Base-by-base conservation (phyloP, 2,797 vertebrate genomes). In the Malacoraja senta region DNA sequence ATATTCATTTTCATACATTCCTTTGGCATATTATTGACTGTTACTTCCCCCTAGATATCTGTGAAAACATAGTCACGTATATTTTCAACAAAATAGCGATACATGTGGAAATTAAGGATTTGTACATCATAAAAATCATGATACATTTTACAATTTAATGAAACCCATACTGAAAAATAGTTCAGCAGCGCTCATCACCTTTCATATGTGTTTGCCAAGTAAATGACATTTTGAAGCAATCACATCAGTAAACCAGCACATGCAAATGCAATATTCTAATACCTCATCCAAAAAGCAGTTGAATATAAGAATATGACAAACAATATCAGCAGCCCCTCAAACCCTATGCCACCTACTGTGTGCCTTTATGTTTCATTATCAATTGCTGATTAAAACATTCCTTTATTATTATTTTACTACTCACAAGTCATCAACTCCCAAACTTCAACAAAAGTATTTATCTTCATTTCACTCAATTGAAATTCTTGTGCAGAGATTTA, bases 201-300 rank as follows among this genome's bases (percentile, higher is more conserved):
- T 88, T 65, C 63, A n/a, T 65, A 61, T 29, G 29, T n/a, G 29
- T 1, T 3, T 29, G 53, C 29, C 58, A 61, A 61, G 44, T 63
- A 63, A 84, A 61, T n/a, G 58, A 61, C 81, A 63, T n/a, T 38
- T 81, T 83, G 24, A 83, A 83, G 26, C 24, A 13, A 83, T 38
- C 80, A 83, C 80, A 3, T 83, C 24, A 29, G 44, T 24, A 81
- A 81, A 53, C 38, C 1, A 26, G 24, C 44, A 58, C 9, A 83
- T 83, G 44, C 80, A 83, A 83, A 83, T 83, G 44, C 80, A 83
- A 83, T 53, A 81, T 53, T 81, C 35, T 21, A 81, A 17, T 21
- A 44, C 38, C 24, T 8, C 44, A 83, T 58, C 44, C 21, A 24
- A 24, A 26, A 80, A 80, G 21, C 44, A 83, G 29, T 53, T 53